Conservation (phyloP, 2,113 vertebrate genomes). For the Crotophaga sulcirostris region DNA sequence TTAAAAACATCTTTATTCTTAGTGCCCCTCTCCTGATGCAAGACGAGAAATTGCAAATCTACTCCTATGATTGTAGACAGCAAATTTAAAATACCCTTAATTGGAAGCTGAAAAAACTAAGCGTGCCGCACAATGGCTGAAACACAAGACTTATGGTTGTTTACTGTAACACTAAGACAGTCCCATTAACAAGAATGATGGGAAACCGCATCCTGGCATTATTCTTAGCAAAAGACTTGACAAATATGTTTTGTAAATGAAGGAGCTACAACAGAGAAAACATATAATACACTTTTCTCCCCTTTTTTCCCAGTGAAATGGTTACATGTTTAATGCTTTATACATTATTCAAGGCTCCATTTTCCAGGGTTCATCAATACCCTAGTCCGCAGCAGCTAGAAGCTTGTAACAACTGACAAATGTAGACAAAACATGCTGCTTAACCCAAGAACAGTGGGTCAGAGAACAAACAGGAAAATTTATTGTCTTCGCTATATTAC, state of each 20-base stretch:
- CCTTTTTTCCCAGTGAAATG: constrained; percentile 53
- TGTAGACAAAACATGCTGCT: constrained; percentile 79
- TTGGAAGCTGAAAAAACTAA: constrained; percentile 77
- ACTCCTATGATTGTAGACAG: constrained; percentile 50
- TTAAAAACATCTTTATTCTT: background rate
- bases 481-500: constrained; percentile 76
- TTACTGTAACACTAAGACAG: constrained; percentile 85
- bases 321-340: constrained; percentile 77
- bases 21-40: background rate
- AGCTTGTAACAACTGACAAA: constrained; percentile 80
- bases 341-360: constrained; percentile 80
- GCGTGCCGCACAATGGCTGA: constrained; percentile 71
- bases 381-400: constrained; percentile 69
- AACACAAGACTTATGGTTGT: constrained; percentile 82
- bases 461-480: constrained; percentile 80
- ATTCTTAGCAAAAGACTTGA: constrained; percentile 85
- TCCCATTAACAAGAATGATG: constrained; percentile 87
- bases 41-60: constrained; percentile 38
- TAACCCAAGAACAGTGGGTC: constrained; percentile 79
- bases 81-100: constrained; percentile 79
- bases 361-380: constrained; percentile 77
- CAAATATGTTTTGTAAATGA: constrained; percentile 86
- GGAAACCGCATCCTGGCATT: constrained; percentile 79
- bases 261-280: constrained; percentile 81
- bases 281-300: constrained; percentile 65